A percentile compares a stretch with the other conserved stretches of the same genome.
phyloP scores from a whole-genome alignment of 2,797 vertebrate genomes.

The Carapus acus region DNA sequence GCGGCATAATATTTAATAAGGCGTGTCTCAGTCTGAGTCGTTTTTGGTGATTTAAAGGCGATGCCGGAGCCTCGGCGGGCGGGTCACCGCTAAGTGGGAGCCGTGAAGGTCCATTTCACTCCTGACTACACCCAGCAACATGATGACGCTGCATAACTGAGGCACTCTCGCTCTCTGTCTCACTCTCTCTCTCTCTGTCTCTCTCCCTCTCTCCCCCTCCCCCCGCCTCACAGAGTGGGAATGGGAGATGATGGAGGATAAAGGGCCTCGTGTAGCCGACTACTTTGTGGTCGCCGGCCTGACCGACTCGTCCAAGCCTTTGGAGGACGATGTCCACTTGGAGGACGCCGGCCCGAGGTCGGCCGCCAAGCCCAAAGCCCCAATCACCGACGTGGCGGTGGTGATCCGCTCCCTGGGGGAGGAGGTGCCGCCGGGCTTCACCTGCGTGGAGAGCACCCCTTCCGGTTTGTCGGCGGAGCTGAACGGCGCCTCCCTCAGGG shows the following conservation, averaged over 20 bases:
- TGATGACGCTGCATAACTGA: slow-evolving; percentile 37
- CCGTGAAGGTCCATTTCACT: neutral
- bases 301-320: slow-evolving; percentile 86
- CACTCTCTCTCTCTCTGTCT: neutral
- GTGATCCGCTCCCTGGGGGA: slow-evolving; percentile 94
- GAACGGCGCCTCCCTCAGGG: slow-evolving; percentile 91
- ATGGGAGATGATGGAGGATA: slow-evolving; percentile 99
- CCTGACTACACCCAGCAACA: slow-evolving; percentile 10
- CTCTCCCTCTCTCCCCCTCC: slow-evolving; percentile 1
- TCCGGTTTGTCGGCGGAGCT: slow-evolving; percentile 93
- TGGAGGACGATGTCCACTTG: slow-evolving; percentile 92
- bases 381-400: slow-evolving; percentile 92
- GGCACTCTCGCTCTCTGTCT: neutral
- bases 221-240: slow-evolving; percentile 69
- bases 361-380: slow-evolving; percentile 84
- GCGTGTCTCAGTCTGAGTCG: neutral
- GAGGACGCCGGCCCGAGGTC: slow-evolving; percentile 83
- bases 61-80: neutral
- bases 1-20: slow-evolving; percentile 1
- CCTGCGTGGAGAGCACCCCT: slow-evolving; percentile 88
- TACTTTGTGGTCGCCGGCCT: slow-evolving; percentile 98
- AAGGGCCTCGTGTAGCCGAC: slow-evolving; percentile 95
- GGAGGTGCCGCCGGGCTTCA: slow-evolving; percentile 88
- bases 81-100: slow-evolving; percentile 3
- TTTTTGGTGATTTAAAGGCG: slow-evolving; percentile 5